These are phyloP conservation scores for Athene cunicularia DNA, from an alignment of 2,113 vertebrate genomes.

Conservation along the genomic window DNA sequence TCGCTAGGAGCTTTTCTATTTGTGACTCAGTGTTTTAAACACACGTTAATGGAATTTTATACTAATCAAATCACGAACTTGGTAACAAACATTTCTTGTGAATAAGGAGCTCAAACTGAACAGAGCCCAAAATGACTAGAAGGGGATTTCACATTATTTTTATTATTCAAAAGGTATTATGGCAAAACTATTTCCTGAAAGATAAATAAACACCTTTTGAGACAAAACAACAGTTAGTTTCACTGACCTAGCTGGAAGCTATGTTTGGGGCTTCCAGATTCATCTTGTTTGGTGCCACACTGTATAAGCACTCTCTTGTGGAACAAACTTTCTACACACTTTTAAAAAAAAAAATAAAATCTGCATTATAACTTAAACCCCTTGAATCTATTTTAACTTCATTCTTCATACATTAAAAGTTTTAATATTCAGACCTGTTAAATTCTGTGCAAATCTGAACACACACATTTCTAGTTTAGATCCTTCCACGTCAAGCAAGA, in stretches of 20 bases:
- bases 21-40: background rate
- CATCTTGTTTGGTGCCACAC: background rate
- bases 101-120: background rate
- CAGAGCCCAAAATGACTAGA: fast-evolving
- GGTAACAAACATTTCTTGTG: background rate
- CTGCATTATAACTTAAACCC: conserved; percentile 1
- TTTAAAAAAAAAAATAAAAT: background rate
- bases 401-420: background rate
- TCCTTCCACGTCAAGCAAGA: conserved; percentile 40
- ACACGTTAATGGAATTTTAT: background rate
- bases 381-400: conserved; percentile 14
- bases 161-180: background rate
- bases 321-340: background rate
- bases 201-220: background rate
- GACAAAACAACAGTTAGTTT: background rate
- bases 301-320: background rate
- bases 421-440: conserved; percentile 12
- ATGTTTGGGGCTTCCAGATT: background rate
- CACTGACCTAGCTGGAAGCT: background rate
- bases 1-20: background rate
- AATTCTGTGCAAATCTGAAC: conserved; percentile 8
- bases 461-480: conserved; percentile 9
- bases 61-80: background rate
- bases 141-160: background rate
- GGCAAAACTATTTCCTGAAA: background rate